phyloP scores from a whole-genome alignment of 2,113 vertebrate species.

The Embiotoca jacksoni region DNA sequence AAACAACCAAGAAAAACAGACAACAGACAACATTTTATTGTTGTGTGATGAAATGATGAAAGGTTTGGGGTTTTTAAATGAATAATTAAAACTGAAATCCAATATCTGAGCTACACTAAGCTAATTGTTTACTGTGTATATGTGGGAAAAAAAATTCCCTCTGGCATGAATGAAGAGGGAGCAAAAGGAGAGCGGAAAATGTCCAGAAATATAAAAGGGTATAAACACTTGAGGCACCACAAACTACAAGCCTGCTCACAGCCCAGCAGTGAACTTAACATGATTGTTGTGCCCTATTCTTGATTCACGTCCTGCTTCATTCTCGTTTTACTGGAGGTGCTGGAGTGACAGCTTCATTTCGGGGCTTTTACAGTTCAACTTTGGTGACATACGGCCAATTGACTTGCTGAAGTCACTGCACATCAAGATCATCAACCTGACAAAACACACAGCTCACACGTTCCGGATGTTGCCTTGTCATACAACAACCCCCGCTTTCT shows the following conservation, averaged over 20 bases:
- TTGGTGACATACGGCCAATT: conserved; percentile 47
- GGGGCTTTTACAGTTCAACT: conserved; percentile 59
- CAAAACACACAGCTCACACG: conserved; percentile 29
- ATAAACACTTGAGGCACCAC: background rate
- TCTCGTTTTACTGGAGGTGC: conserved; percentile 32
- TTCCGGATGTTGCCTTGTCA: conserved; percentile 42
- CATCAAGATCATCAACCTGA: conserved; percentile 63
- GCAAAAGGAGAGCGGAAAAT: no score
- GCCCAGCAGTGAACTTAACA: background rate
- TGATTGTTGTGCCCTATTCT: conserved; percentile 11
- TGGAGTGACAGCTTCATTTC: conserved; percentile 43
- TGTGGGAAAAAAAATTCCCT: no score
- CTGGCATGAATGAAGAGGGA: no score
- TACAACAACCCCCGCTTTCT: background rate
- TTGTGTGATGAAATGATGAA: no score
- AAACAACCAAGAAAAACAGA: no score
- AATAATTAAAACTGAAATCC: no score
- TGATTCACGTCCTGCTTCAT: conserved; percentile 59
- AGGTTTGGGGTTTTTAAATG: no score
- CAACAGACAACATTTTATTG: no score
- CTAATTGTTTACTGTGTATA: no score
- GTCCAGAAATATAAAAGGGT: background rate
- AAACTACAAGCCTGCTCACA: no score
- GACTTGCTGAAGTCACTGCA: conserved; percentile 69
- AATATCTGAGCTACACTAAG: no score